Evolutionary conservation across 1,140 invertebrate species (phyloP).

Genomic region (Brachionus calyciflorus): DNA sequence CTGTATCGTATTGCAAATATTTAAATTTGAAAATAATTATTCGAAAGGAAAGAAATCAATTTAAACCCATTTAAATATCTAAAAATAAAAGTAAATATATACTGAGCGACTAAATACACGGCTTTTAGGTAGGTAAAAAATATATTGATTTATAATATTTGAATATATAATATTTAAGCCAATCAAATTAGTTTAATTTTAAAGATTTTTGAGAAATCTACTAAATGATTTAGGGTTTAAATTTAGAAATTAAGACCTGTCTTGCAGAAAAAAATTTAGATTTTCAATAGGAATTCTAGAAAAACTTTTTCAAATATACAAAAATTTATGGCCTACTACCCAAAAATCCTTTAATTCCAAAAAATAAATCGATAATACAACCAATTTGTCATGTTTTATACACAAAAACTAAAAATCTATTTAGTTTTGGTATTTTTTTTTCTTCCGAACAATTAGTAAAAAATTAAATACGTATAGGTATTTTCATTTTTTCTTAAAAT

Average conservation of each 20-base stretch:
- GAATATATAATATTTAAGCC: neutral
- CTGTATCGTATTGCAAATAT: neutral
- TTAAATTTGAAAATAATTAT: neutral
- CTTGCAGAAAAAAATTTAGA: too few relatives aligned
- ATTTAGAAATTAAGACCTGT: neutral
- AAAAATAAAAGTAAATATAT: neutral
- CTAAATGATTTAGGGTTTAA: neutral
- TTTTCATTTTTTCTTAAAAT: constrained; percentile 1
- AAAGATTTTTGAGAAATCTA: neutral
- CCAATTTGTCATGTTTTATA: constrained; percentile 31
- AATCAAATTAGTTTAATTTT: too few relatives aligned
- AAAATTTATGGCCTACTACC: neutral
- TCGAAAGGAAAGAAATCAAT: constrained; percentile 12
- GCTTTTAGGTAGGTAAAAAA: constrained; percentile 2
- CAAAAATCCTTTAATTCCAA: constrained; percentile 32
- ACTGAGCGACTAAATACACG: constrained; percentile 9
- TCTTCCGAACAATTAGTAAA: constrained; percentile 23
- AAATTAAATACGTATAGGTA: constrained; percentile 1
- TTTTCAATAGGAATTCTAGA: too few relatives aligned
- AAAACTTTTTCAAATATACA: too few relatives aligned
- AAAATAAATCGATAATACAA: constrained; percentile 23
- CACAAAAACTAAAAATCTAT: constrained; percentile 28
- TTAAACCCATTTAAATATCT: neutral
- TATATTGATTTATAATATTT: constrained; percentile 5
- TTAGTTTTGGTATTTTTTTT: constrained; percentile 23